A percentile compares a stretch with the other conserved stretches of the same genome.
Evolutionary conservation across 2,113 vertebrate genomes (phyloP).

Genomic region (Terrapene triunguis): DNA sequence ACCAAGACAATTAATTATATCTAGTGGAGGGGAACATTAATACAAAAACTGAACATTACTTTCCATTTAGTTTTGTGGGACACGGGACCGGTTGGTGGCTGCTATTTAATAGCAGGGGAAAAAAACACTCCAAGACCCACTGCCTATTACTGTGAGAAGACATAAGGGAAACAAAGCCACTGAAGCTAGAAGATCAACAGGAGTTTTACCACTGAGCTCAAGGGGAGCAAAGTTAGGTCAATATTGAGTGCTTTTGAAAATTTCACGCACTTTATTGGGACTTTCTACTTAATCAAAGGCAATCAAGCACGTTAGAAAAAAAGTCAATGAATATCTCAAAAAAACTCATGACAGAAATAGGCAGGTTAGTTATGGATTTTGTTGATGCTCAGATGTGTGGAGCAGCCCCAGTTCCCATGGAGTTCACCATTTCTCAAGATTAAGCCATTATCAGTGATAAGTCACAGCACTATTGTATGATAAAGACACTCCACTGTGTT

Average conservation of each 20-base stretch:
- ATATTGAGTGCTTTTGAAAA: background rate
- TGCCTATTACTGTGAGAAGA: background rate
- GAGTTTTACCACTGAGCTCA: background rate
- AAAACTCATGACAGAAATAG: background rate
- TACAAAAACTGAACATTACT: background rate
- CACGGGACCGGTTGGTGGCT: background rate
- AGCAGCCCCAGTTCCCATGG: background rate
- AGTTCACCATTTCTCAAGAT: constrained; percentile 23
- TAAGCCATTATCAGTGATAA: constrained; percentile 26
- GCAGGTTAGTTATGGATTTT: background rate
- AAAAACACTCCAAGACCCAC: background rate
- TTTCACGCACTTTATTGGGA: background rate
- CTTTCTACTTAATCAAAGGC: background rate
- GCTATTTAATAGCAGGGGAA: background rate
- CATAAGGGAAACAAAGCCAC: background rate
- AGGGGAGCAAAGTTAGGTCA: background rate
- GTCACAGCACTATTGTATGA: background rate
- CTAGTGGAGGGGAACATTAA: background rate
- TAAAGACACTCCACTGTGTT: background rate
- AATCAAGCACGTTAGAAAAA: background rate
- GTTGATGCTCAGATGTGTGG: background rate
- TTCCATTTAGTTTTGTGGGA: background rate
- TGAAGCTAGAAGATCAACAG: background rate
- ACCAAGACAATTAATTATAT: rapidly evolving
- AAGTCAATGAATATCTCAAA: background rate